These are phyloP conservation scores for Drosophila tropicalis DNA, from an alignment of 1,140 invertebrate species.

Conservation along the genomic window DNA sequence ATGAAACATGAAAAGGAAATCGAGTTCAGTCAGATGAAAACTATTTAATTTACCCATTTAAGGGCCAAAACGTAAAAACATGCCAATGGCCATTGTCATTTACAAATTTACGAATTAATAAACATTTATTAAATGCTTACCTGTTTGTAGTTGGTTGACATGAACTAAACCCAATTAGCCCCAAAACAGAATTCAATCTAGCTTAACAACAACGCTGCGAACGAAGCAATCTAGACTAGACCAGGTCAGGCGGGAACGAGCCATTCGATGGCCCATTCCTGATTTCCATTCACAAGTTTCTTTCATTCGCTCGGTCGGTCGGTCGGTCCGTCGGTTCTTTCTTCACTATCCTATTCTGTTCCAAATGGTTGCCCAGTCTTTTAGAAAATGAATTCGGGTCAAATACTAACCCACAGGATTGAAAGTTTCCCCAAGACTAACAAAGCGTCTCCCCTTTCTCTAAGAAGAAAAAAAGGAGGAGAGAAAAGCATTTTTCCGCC, in stretches of 20 bases:
- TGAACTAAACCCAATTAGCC: slow-evolving; percentile 54
- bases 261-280: neutral
- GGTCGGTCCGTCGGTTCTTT: too few species aligned
- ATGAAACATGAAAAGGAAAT: too few species aligned
- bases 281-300: neutral
- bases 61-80: too few species aligned
- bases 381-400: slow-evolving; percentile 73
- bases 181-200: slow-evolving; percentile 18
- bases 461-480: slow-evolving; percentile 10
- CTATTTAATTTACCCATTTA: too few species aligned
- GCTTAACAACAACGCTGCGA: neutral
- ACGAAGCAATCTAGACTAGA: neutral
- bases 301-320: neutral
- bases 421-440: slow-evolving; percentile 26
- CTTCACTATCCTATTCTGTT: neutral
- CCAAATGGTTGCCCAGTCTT: slow-evolving; percentile 1
- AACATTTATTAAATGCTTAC: slow-evolving; percentile 4
- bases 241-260: neutral
- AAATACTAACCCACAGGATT: slow-evolving; percentile 24
- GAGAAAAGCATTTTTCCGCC: slow-evolving; percentile 33
- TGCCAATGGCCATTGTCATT: neutral
- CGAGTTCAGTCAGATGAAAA: too few species aligned
- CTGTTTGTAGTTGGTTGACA: slow-evolving; percentile 26
- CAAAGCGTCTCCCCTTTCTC: slow-evolving; percentile 26
- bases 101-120: slow-evolving; percentile 1